A percentile compares a stretch with the other conserved stretches of the same genome.
phyloP scores from a whole-genome alignment of 2,113 vertebrate genomes.

The Electrona antarctica region DNA sequence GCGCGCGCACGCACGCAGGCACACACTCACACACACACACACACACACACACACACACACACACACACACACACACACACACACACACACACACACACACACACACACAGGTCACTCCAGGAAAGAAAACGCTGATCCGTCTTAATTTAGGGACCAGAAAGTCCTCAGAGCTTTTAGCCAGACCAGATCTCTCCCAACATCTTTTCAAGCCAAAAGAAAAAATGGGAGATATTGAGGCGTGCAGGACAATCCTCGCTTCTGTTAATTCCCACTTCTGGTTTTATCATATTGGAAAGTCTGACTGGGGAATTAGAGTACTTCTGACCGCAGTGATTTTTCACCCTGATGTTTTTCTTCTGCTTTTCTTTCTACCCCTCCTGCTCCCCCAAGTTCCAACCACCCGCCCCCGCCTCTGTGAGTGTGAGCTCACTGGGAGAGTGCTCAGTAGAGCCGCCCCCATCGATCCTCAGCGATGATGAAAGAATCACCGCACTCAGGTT shows the following conservation, averaged over 20 bases:
- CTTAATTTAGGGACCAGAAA: constrained; percentile 26
- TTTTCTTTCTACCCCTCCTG: neutral
- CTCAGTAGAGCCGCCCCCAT: constrained; percentile 39
- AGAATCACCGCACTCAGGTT: constrained; percentile 43
- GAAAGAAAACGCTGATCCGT: constrained; percentile 36
- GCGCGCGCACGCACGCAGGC: neutral
- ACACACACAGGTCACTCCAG: constrained; percentile 10
- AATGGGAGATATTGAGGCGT: constrained; percentile 22
- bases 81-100: constrained; percentile 10
- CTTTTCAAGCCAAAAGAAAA: constrained; percentile 37
- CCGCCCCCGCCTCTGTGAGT: constrained; percentile 28
- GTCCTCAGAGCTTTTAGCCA: constrained; percentile 19
- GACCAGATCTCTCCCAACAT: constrained; percentile 2
- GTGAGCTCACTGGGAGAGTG: constrained; percentile 56
- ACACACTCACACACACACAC: neutral
- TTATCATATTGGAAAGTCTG: constrained; percentile 66
- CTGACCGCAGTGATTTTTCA: constrained; percentile 50
- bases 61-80: neutral
- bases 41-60: constrained; percentile 2
- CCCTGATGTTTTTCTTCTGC: constrained; percentile 47
- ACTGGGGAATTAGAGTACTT: constrained; percentile 41
- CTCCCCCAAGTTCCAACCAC: too few species aligned
- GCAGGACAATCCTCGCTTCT: constrained; percentile 41
- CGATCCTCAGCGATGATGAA: constrained; percentile 49
- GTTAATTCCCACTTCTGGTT: constrained; percentile 61